Percentiles rank a stretch among this genome's conserved stretches.
Evolutionary conservation across 2,113 vertebrate genomes (phyloP).

Genomic region (Puffinus mauretanicus): DNA sequence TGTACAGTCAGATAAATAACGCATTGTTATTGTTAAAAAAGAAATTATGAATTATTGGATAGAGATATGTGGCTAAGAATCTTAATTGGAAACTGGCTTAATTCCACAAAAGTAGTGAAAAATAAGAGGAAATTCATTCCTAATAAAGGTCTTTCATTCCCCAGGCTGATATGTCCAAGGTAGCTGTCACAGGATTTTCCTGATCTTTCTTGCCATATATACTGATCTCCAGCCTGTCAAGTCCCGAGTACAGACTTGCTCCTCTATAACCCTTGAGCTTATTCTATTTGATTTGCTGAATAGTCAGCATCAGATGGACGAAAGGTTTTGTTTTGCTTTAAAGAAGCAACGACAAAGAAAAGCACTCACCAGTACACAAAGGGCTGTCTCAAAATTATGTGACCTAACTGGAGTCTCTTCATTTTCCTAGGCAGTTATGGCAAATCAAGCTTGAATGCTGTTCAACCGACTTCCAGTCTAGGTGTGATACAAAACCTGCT

Average conservation of each 20-base stretch:
- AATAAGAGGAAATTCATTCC: not conserved
- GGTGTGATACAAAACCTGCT: not conserved
- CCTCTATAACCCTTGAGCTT: not conserved
- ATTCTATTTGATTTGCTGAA: not conserved
- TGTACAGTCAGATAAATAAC: not conserved
- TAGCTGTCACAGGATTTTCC: not conserved
- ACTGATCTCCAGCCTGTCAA: not conserved
- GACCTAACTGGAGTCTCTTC: not conserved
- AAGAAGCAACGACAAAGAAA: not conserved
- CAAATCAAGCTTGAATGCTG: not conserved
- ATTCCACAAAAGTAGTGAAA: not conserved
- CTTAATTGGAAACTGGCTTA: not conserved
- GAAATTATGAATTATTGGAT: not conserved
- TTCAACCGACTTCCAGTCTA: not conserved
- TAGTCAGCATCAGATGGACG: not conserved
- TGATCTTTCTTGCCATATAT: not conserved
- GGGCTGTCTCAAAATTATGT: not conserved
- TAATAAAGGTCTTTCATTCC: not conserved
- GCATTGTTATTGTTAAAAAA: not conserved
- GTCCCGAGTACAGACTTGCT: not conserved
- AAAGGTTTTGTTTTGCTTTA: constrained; percentile 29
- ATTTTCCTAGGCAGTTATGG: not conserved
- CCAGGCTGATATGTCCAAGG: not conserved
- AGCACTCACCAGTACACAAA: not conserved
- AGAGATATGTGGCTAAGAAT: not conserved